These are phyloP conservation scores for Phortica variegata DNA, from an alignment of 1,140 invertebrate species.

Conservation along the genomic window DNA sequence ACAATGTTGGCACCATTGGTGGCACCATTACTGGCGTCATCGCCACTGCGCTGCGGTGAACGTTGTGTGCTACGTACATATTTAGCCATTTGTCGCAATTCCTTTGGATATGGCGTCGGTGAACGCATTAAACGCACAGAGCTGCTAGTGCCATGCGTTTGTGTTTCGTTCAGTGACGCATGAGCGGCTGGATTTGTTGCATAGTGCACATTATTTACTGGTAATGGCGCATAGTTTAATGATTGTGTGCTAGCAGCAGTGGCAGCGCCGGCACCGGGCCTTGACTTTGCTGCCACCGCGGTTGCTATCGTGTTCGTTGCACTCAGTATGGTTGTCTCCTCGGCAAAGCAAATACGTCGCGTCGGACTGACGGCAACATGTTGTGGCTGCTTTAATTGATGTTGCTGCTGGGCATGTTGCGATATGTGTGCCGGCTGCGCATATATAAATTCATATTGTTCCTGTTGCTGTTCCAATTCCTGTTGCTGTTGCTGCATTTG, in stretches of 20 bases:
- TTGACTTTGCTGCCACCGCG: slow-evolving; percentile 13
- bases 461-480: slow-evolving; percentile 40
- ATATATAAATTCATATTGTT: slow-evolving; percentile 44
- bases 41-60: slow-evolving; percentile 10
- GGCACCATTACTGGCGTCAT: slow-evolving; percentile 3
- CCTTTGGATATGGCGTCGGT: slow-evolving; percentile 89
- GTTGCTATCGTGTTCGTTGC: slow-evolving; percentile 12
- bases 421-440: too few relatives aligned
- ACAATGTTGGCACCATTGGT: slow-evolving; percentile 21
- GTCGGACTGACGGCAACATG: slow-evolving; percentile 28
- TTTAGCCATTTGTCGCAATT: slow-evolving; percentile 80
- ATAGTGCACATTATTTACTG: slow-evolving; percentile 41
- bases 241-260: neutral
- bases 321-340: slow-evolving; percentile 59
- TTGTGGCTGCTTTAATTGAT: slow-evolving; percentile 16
- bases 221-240: slow-evolving; percentile 30
- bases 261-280: neutral
- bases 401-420: slow-evolving; percentile 26
- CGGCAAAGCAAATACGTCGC: slow-evolving; percentile 70
- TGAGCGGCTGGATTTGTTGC: slow-evolving; percentile 37
- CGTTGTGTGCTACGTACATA: slow-evolving; percentile 59
- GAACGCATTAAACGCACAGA: slow-evolving; percentile 70
- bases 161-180: slow-evolving; percentile 31
- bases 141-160: too few relatives aligned
- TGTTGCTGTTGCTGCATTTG: slow-evolving; percentile 27